Evolutionary conservation across 2,888 invertebrate genomes (phyloP).

Genomic region (Aleiodes alternator): DNA sequence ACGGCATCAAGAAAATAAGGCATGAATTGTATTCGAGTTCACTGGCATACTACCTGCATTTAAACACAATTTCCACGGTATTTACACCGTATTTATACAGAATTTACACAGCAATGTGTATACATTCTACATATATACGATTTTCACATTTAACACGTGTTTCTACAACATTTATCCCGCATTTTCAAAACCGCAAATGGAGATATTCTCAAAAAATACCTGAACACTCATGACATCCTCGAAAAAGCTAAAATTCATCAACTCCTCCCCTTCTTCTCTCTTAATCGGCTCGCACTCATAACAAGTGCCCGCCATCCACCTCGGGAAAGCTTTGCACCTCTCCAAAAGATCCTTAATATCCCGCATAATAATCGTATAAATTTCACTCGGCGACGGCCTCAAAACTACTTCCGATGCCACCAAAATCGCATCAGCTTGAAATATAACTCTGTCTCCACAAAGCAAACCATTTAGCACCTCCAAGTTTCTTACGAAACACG

Average conservation of each 20-base stretch:
- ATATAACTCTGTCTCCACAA: conserved; percentile 79
- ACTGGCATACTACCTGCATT: no score
- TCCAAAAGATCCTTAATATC: conserved; percentile 87
- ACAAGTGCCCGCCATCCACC: conserved; percentile 92
- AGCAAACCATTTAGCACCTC: conserved; percentile 81
- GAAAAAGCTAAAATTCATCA: conserved; percentile 85
- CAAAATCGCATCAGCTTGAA: conserved; percentile 87
- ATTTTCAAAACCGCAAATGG: no score
- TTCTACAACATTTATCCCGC: no score
- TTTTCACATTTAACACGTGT: no score
- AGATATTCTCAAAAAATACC: conserved; percentile 70
- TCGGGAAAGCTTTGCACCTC: conserved; percentile 85
- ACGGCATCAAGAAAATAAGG: no score
- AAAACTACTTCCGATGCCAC: conserved; percentile 86
- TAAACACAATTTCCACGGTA: no score
- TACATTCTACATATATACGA: no score
- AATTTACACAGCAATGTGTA: no score
- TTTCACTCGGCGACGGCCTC: conserved; percentile 85
- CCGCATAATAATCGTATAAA: conserved; percentile 86
- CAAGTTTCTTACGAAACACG: conserved; percentile 80
- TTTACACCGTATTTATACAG: no score
- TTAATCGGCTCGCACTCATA: conserved; percentile 82
- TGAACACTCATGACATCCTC: conserved; percentile 83
- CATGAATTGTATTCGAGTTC: no score
- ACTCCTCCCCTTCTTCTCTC: conserved; percentile 79